These are phyloP conservation scores for Anthopleura xanthogrammica DNA, from an alignment of 92 coral and sea anemone genomes.

Conservation along the genomic window DNA sequence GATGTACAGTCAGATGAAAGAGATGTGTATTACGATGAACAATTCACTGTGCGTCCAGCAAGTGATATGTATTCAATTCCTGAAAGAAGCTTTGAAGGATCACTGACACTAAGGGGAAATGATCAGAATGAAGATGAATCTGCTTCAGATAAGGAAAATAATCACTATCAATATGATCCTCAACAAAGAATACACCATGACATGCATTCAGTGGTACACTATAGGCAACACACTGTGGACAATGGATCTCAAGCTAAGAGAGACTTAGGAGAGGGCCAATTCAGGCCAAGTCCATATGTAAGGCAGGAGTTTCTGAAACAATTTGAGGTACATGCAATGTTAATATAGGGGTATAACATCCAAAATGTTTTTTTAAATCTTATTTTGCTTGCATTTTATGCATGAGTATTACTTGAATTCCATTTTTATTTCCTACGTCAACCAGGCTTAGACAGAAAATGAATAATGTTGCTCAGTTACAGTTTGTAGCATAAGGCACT, in stretches of 20 bases:
- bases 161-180: constrained; percentile 3
- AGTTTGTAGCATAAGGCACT: neutral
- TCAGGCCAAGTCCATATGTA: constrained; percentile 19
- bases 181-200: neutral
- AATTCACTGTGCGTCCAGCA: constrained; percentile 28
- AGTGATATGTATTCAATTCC: constrained; percentile 71
- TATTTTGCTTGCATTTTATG: neutral
- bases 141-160: constrained; percentile 67
- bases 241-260: neutral
- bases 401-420: neutral
- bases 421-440: no score
- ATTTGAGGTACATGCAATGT: constrained; percentile 17
- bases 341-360: neutral
- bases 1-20: constrained; percentile 6
- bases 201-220: neutral
- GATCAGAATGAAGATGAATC: constrained; percentile 53
- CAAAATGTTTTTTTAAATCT: no score
- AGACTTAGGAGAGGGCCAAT: neutral
- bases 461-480: neutral
- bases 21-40: neutral
- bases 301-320: constrained; percentile 37
- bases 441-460: no score
- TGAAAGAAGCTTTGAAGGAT: constrained; percentile 50
- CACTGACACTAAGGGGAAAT: neutral
- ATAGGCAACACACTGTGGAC: neutral